A percentile compares a stretch with the other conserved stretches of the same genome.
These are phyloP conservation scores for Bombyx mori DNA, from an alignment of 1,140 invertebrate genomes.

Conservation along the genomic window DNA sequence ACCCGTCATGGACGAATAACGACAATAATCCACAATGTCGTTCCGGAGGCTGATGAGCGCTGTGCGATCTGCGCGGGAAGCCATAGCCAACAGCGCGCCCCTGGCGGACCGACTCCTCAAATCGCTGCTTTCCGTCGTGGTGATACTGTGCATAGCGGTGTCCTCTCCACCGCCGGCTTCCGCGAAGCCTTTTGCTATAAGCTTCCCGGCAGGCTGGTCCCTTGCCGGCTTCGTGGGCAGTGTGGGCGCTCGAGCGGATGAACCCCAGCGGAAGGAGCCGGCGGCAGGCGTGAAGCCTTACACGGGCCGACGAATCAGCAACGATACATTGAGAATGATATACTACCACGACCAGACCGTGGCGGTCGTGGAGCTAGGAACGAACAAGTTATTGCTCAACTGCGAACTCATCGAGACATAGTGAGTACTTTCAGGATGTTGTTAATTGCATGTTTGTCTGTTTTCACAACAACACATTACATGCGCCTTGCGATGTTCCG, in stretches of 20 bases:
- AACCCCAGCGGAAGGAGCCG: constrained; percentile 36
- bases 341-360: constrained; percentile 86
- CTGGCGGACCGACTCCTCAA: constrained; percentile 49
- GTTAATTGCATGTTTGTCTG: too few species aligned
- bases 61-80: constrained; percentile 48
- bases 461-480: too few species aligned
- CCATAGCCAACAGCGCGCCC: constrained; percentile 40
- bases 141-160: constrained; percentile 56
- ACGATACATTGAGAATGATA: constrained; percentile 78
- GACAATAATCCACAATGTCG: constrained; percentile 28
- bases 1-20: constrained; percentile 32
- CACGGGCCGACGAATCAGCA: constrained; percentile 73
- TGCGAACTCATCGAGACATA: constrained; percentile 89
- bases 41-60: constrained; percentile 50
- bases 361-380: constrained; percentile 81
- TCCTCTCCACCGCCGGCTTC: constrained; percentile 56
- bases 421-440: constrained; percentile 62
- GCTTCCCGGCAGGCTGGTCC: constrained; percentile 63
- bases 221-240: constrained; percentile 51
- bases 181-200: constrained; percentile 68
- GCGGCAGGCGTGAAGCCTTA: constrained; percentile 66
- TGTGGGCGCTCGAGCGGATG: constrained; percentile 41
- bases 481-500: too few species aligned
- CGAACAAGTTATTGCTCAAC: constrained; percentile 76
- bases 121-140: constrained; percentile 46